Conservation (phyloP, 2,888 invertebrate genomes). For the Synergus japonicus region DNA sequence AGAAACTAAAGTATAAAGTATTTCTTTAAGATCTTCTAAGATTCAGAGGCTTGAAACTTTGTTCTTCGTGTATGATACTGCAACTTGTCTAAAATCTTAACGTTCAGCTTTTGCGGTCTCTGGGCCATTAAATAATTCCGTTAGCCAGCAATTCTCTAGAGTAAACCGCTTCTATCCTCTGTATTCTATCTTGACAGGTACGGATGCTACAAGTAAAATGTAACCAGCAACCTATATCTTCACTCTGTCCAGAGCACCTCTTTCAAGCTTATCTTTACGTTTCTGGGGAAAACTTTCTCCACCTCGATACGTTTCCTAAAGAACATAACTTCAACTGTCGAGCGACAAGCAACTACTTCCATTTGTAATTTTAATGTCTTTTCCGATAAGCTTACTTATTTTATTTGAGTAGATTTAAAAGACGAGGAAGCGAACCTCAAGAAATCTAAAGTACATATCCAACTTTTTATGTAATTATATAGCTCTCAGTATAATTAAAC, state of each 20-base stretch:
- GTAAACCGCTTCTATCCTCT: background rate
- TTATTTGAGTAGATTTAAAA: background rate
- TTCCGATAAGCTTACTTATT: background rate
- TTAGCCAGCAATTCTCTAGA: slow-evolving; percentile 28
- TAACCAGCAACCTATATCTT: background rate
- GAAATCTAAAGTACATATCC: background rate
- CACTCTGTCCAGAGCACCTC: background rate
- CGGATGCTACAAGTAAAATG: slow-evolving; percentile 13
- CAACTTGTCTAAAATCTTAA: slow-evolving; percentile 8
- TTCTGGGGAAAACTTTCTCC: background rate
- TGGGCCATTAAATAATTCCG: slow-evolving; percentile 29
- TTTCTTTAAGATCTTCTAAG: background rate
- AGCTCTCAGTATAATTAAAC: slow-evolving; percentile 33
- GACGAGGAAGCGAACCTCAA: background rate
- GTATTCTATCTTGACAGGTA: background rate
- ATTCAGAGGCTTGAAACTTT: slow-evolving; percentile 23
- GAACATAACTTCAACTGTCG: background rate
- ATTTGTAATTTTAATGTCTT: background rate
- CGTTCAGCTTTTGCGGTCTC: slow-evolving; percentile 29
- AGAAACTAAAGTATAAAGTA: background rate
- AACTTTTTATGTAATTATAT: slow-evolving; percentile 30
- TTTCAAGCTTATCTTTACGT: background rate
- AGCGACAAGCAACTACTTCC: background rate
- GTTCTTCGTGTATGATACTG: slow-evolving; percentile 12
- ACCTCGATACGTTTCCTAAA: background rate